Base-by-base conservation (phyloP, 2,113 vertebrate species). In the Sminthopsis crassicaudata region DNA sequence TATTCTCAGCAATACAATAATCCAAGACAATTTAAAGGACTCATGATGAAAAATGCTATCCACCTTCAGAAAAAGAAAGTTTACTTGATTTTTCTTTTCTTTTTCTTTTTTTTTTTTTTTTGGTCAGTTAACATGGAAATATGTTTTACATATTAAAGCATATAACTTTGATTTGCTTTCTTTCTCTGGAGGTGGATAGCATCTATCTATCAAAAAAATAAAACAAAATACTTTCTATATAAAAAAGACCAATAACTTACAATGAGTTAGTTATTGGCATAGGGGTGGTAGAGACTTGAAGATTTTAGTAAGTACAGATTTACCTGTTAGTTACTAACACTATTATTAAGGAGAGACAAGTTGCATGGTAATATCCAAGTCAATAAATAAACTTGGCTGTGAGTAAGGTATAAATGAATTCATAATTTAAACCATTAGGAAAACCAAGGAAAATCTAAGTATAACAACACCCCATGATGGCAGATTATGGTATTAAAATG, bases 361-460 rank as follows among this genome's bases (percentile, higher is more conserved):
- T n/a, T 76, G 57, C 57, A 67, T 5, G 2, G 12, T n/a, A n/a
- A 36, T n/a, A n/a, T 22, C 5, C 36, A 67, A n/a, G 60, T 67
- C 30, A n/a, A n/a, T n/a, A n/a, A 95, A 0, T 96, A 88, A 95
- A 27, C 53, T 76, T 91, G 25, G 91, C 0, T 67, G 8, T 30
- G 30, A 90, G 25, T 93, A 53, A 57, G 51, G 46, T 52, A 27
- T 90, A 92, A 93, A 60, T 93, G 36, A 93, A 88, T 93, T 46
- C 55, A 7, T 60, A 94, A 91, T 90, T 92, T 53, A 95, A 95
- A 84, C 50, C 76, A 76, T 53, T 5, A 57, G 84, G 24, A 95
- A 91, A 94, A 91, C 30, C 46, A 52, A 92, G n/a, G 52, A 88
- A 57, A 57, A 57, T 25, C 24, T 57, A 92, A 42, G 55, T 46